These are phyloP conservation scores for Brachylomia viminalis DNA, from an alignment of 2,888 invertebrate species.

Conservation along the genomic window DNA sequence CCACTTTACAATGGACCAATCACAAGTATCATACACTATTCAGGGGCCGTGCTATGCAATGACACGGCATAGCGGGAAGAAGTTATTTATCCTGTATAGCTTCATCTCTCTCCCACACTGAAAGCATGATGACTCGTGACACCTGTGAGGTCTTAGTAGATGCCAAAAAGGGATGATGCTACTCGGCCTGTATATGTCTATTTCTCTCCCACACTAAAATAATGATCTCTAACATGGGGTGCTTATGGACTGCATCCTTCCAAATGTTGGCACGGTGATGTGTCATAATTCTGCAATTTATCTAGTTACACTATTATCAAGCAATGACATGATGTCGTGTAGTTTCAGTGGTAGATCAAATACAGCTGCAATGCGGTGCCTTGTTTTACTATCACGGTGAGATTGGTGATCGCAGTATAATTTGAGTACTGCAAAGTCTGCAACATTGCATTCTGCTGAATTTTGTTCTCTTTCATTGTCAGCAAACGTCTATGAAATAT, in stretches of 20 bases:
- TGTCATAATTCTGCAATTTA: background rate
- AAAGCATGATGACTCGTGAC: background rate
- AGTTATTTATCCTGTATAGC: background rate
- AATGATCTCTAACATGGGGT: background rate
- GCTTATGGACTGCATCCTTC: background rate
- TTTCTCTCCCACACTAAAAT: background rate
- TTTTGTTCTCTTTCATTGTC: background rate
- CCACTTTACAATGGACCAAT: background rate
- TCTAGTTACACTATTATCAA: background rate
- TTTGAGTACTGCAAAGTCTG: slow-evolving; percentile 5
- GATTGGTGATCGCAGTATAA: background rate
- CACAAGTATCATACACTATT: background rate
- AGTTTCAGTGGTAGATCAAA: slow-evolving; percentile 5
- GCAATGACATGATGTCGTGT: background rate
- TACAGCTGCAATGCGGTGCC: slow-evolving; percentile 25
- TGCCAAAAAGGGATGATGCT: background rate
- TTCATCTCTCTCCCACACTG: background rate
- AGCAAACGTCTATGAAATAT: background rate
- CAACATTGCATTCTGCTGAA: background rate
- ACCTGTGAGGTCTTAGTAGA: background rate
- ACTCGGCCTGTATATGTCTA: background rate
- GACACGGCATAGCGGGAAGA: background rate
- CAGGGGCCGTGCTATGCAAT: background rate
- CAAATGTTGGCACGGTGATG: background rate
- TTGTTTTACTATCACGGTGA: background rate